These are phyloP conservation scores for Quiscalus mexicanus DNA, from an alignment of 2,113 vertebrate species.

Conservation along the genomic window DNA sequence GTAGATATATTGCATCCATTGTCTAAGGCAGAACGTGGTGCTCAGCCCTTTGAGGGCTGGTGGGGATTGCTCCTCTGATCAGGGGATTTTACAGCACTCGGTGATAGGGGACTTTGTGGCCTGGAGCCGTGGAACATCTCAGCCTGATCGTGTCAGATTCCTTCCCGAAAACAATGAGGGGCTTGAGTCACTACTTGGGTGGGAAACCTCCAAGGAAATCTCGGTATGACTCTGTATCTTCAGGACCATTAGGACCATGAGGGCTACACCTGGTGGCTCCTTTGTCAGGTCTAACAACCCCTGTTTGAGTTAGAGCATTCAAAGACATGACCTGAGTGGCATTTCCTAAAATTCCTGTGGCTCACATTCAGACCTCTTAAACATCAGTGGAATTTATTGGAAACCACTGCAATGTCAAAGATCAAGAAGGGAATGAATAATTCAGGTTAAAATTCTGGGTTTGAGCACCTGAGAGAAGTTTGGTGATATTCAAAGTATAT, in stretches of 20 bases:
- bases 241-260: not conserved
- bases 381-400: not conserved
- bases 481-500: not conserved
- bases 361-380: not conserved
- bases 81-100: slow-evolving; percentile 37
- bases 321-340: not conserved
- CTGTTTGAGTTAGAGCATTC: not conserved
- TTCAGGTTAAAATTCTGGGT: fast-evolving
- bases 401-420: not conserved
- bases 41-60: slow-evolving; percentile 32
- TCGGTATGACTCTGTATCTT: not conserved
- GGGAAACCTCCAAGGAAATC: slow-evolving; percentile 30
- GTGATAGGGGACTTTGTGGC: slow-evolving; percentile 45
- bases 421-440: not conserved
- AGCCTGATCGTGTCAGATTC: slow-evolving; percentile 43
- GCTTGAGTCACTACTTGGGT: slow-evolving; percentile 24
- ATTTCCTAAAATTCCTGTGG: not conserved
- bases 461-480: not conserved
- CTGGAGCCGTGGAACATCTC: not conserved
- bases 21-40: not conserved
- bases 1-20: slow-evolving; percentile 51
- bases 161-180: slow-evolving; percentile 31
- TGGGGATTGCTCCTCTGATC: slow-evolving; percentile 29
- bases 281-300: not conserved
- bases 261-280: not conserved